A percentile compares a stretch with the other conserved stretches of the same genome.
Evolutionary conservation across 2,797 vertebrate species (phyloP).

Genomic region (Helicolenus hilgendorfi): DNA sequence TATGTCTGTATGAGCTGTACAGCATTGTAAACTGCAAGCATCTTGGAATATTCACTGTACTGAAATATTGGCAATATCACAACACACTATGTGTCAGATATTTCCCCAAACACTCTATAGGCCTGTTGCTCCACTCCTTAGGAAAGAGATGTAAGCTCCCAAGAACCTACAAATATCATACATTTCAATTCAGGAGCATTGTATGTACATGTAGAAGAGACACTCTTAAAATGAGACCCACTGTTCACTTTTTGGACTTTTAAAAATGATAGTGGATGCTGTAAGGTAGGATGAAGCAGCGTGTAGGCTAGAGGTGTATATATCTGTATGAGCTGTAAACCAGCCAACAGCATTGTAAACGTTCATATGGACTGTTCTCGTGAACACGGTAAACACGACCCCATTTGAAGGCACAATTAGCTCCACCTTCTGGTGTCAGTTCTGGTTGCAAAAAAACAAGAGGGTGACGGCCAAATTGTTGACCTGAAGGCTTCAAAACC

Average conservation of each 20-base stretch:
- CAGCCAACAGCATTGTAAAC: background rate
- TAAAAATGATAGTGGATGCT: no score
- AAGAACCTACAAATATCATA: no score
- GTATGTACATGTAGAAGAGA: no score
- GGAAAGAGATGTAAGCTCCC: conserved; percentile 14
- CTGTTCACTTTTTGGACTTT: no score
- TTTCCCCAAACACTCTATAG: conserved; percentile 43
- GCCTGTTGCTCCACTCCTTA: conserved; percentile 50
- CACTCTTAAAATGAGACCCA: no score
- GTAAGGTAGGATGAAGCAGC: no score
- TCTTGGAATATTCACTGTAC: conserved; percentile 18
- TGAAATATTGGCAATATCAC: conserved; percentile 42
- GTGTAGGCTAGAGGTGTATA: no score
- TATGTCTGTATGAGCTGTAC: conserved; percentile 16
- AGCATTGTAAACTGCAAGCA: conserved; percentile 25
- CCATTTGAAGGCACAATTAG: background rate
- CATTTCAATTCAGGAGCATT: no score
- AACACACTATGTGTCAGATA: conserved; percentile 52
- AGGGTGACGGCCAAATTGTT: background rate
- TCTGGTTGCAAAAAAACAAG: background rate
- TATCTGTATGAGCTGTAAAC: no score
- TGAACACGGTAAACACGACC: no score
- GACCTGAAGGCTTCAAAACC: background rate
- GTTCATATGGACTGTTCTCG: no score
- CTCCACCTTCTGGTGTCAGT: background rate